Evolutionary conservation across 2,113 vertebrate genomes (phyloP).

Genomic region (Anser cygnoides): DNA sequence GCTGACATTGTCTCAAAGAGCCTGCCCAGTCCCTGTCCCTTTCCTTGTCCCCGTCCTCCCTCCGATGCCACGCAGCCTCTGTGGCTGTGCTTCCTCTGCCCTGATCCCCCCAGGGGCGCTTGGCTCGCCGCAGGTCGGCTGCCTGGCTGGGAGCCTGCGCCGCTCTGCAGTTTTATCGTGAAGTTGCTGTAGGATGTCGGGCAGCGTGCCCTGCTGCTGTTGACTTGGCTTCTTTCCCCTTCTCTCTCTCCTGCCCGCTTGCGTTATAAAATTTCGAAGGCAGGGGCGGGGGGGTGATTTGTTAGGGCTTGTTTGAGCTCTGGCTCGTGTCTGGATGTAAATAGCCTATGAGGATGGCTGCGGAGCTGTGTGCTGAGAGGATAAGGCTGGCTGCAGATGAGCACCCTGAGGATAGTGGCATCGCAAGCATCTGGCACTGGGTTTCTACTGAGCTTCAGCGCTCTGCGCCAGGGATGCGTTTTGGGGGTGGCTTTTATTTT

Average conservation of each 20-base stretch:
- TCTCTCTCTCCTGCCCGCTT: too few species aligned
- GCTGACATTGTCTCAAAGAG: neutral
- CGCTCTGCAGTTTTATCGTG: neutral
- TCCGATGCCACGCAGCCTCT: accelerated
- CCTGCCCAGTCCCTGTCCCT: too few species aligned
- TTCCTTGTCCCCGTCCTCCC: too few species aligned
- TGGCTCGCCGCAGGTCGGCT: neutral
- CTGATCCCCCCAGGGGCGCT: neutral
- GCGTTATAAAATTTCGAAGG: neutral
- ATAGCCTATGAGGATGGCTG: neutral
- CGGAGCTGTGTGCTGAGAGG: neutral
- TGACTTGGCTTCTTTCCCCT: neutral
- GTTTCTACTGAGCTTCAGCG: neutral
- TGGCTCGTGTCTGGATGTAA: neutral
- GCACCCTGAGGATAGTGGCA: accelerated
- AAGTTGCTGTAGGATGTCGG: neutral
- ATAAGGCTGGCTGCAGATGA: accelerated
- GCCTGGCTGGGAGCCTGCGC: neutral
- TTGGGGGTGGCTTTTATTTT: neutral
- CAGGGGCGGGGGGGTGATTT: accelerated
- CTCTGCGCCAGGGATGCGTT: neutral
- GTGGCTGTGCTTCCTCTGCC: neutral
- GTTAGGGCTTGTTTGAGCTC: neutral
- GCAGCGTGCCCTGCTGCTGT: neutral
- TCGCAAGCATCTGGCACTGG: neutral